Percentiles rank a stretch among this genome's conserved stretches.
These are phyloP conservation scores for Camponotus fellah DNA, from an alignment of 2,888 invertebrate genomes.

Conservation along the genomic window DNA sequence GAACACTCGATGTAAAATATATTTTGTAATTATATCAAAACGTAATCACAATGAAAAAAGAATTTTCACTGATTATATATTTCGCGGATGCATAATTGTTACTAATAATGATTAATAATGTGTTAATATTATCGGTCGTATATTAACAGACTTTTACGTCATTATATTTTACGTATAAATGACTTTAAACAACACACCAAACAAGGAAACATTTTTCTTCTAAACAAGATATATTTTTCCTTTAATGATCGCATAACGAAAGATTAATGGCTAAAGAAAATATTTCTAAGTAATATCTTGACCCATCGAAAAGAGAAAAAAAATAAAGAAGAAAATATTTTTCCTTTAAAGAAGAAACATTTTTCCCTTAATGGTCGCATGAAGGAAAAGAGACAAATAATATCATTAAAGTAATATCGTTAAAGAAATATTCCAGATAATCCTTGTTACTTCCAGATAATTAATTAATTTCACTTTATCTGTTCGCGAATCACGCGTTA, in stretches of 20 bases:
- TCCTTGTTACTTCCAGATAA: not conserved
- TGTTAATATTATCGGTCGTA: not conserved
- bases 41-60: not conserved
- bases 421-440: not conserved
- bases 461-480: not conserved
- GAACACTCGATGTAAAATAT: not conserved
- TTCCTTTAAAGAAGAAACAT: not conserved
- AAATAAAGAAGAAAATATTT: not conserved
- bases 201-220: conserved; percentile 10
- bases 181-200: not conserved
- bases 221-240: conserved; percentile 15
- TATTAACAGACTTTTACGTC: not conserved
- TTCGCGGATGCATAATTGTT: no score
- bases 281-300: conserved; percentile 20
- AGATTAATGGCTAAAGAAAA: conserved; percentile 16
- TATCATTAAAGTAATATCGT: not conserved
- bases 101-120: not conserved
- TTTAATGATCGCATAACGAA: not conserved
- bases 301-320: not conserved
- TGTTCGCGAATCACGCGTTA: not conserved
- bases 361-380: not conserved
- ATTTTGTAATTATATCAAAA: not conserved
- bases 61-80: not conserved
- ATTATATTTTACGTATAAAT: not conserved
- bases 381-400: not conserved